Base-by-base conservation (phyloP, 2,888 invertebrate genomes). In the Phaonia tiefii region DNA sequence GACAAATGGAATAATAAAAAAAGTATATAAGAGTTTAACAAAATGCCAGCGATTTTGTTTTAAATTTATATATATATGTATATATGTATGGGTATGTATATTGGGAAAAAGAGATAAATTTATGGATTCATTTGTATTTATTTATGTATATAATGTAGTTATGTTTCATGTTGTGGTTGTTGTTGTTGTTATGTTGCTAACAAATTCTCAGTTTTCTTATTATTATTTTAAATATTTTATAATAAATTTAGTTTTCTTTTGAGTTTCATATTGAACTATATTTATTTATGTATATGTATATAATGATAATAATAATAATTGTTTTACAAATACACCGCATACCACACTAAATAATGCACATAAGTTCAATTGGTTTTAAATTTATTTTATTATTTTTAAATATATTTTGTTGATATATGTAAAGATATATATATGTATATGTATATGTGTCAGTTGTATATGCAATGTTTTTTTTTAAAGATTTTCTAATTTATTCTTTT, bases 301-400 rank as follows among this genome's bases (percentile, higher is more conserved):
- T 54, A 49, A 60, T 83, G 78, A 76, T 79, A 82, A 83, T 82
- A 72, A 74, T 80, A 65, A 83, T 84, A 84, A 84, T 84, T 83
- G 83, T 85, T 84, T 78, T 83, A 83, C 80, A 84, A 75, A 83
- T 85, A 84, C 84, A 85, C 85, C 85, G 83, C 85, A 86, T 84
- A 85, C 85, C 85, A 83, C 79, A 84, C 84, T 86, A 86, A 85
- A 85, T 86, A 86, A 86, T 85, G 86, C 86, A 86, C 86, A 86
- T 85, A 85, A 75, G 85, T 85, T 86, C 81, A 81, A 81, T 85
- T 84, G 80, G 80, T 83, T 84, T 77, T 83, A 82, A 79, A 72
- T 84, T 83, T 75, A 73, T 80, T 81, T 75, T 76, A 63, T 63
- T 63, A 79, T 49, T 65, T 56, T 73, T n/a, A n/a, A n/a, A n/a